A percentile compares a stretch with the other conserved stretches of the same genome.
Conservation (phyloP, 2,797 vertebrate genomes). For the Coregonus suidteri region DNA sequence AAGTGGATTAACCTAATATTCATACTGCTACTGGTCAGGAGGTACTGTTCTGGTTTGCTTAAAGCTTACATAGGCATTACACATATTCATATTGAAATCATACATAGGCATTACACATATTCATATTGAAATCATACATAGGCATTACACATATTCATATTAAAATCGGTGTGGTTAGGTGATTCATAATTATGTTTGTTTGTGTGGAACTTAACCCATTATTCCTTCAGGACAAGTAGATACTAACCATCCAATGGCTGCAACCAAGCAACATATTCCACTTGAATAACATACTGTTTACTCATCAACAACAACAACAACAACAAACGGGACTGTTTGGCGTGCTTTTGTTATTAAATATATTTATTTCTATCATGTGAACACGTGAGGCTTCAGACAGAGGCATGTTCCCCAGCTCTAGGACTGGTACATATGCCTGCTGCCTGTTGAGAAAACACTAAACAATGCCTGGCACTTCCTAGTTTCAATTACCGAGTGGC, state of each 20-base stretch:
- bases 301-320: too few species aligned
- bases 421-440: slow-evolving; percentile 55
- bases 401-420: slow-evolving; percentile 59
- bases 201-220: slow-evolving; percentile 37
- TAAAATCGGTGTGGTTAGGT: not conserved
- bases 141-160: not conserved
- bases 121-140: too few species aligned
- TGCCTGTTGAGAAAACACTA: slow-evolving; percentile 5
- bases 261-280: not conserved
- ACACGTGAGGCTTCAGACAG: slow-evolving; percentile 60
- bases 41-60: slow-evolving; percentile 15
- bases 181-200: slow-evolving; percentile 43
- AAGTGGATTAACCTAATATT: not conserved
- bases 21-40: not conserved
- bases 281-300: not conserved
- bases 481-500: slow-evolving; percentile 71
- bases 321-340: not conserved
- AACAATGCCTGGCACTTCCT: slow-evolving; percentile 52
- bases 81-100: too few species aligned
- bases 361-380: slow-evolving; percentile 9
- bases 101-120: too few species aligned
- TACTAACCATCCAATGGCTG: slow-evolving; percentile 37
- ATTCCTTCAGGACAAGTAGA: slow-evolving; percentile 27
- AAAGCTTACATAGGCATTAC: not conserved
- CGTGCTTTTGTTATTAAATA: not conserved